Evolutionary conservation across 2,797 vertebrate species (phyloP), one percentile per base, ranked within the genome.

Genomic region (Pipistrellus pipistrellus): DNA sequence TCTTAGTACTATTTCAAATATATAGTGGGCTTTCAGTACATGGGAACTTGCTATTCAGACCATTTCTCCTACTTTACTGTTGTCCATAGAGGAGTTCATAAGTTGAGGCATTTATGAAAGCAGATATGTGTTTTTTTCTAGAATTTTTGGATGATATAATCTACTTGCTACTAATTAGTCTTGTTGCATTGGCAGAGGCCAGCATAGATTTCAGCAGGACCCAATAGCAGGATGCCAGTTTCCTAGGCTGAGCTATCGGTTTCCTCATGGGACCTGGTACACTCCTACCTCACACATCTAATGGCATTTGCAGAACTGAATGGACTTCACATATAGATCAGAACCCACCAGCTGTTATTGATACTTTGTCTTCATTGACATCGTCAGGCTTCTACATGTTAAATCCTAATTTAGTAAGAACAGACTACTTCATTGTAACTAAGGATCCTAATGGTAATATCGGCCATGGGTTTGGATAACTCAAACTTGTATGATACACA

Each of bases 401-500:
- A 92, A 93, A 72, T 92, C 23, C 23, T 90, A 87, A 69, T 89
- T 88, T 86, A 82, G 23, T 59, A 91, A 15, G 30, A 94, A 91
- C 2, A 69, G 25, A 20, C 27, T 51, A 12, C 77, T 91, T 93
- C 27, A 68, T 46, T 46, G 6, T 73, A 93, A 73, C 8, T 53
- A 77, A 90, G 80, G 3, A 25, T 2, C 0, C 30, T 66, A 4
- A 57, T 53, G 6, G 3, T 59, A 88, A 86, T 82, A 48, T 59
- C 6, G 14, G 4, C 41, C 14, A 51, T 84, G 21, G 3, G 8
- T 90, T 85, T 87, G 35, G 81, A 66, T 57, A 94, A 55, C 76
- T 87, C 27, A 69, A 90, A n/a, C 7, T 20, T 55, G 0, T 27
- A 44, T 55, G 25, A 25, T 21, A 87, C 6, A 87, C 6, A 90